Evolutionary conservation across 2,888 invertebrate genomes (phyloP), one percentile per base, ranked within the genome.

Genomic region (Spicauda simplicius): DNA sequence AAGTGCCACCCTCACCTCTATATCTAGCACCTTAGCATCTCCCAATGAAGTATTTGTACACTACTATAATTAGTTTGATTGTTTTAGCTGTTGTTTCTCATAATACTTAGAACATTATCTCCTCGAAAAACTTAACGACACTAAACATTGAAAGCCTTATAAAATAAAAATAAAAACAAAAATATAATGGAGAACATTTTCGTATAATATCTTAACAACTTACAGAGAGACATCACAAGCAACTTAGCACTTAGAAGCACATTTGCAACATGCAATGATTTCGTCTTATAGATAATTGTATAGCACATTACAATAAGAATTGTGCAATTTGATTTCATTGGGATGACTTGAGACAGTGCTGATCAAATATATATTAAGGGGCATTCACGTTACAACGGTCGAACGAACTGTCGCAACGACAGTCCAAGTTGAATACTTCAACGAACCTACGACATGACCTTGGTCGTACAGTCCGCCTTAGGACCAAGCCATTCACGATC

Each of bases 161-260:
- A 52, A 52, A 56, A 33, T 14, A 11, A 69, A 72, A 82, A 78
- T 77, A 74, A 83, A 81, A 83, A 81, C 69, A 73, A 73, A 68
- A 67, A 63, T 73, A 60, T 76, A 82, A 79, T 89, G 81, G 85
- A 87, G 89, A 90, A 88, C 83, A 79, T 81, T 85, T 85, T 87
- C 86, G 83, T 90, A 89, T 90, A 91, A 88, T 90, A 85, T 84
- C 81, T 81, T 86, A 88, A 90, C 88, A 88, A 87, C 86, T 85
- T 87, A 87, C 78, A 87, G 79, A 85, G 82, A 86, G 80, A 82
- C 81, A 80, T 80, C 81, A 82, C 83, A 82, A 85, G 86, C 83
- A 77, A 82, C 73, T 78, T 76, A 75, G 66, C 77, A 75, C 76
- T 67, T 52, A 25, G 41, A 56, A 67, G 62, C 67, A 62, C 61